Base-by-base conservation (phyloP, 2,113 vertebrate species). In the Notothenia rossii region DNA sequence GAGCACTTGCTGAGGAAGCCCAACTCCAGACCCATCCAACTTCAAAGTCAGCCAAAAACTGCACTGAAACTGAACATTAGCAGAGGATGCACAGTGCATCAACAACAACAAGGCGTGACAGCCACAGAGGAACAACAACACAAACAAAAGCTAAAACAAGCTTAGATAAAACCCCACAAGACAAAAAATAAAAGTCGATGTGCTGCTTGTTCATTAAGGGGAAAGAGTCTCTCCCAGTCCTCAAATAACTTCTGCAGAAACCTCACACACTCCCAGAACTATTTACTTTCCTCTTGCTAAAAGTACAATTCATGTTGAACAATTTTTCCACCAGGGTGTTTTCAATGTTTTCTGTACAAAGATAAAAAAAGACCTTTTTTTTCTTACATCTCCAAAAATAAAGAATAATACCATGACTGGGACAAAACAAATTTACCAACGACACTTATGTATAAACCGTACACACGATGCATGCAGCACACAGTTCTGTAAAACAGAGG, bases 141-240 rank as follows among this genome's bases (percentile, higher is more conserved):
- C 54, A 82, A 85, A 83, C 70, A 87, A 55, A 56, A 72, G 58
- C 70, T 76, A 67, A 75, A 77, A 74, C 62, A 75, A 87, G 61
- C 69, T 18, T 9, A 58, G 73, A 69, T 75, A 14, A 76, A 88
- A 50, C 58, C 58, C 60, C 67, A 83, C 5, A 67, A 77, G 58
- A 84, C 49, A 72, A 60, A 20, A 36, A 61, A 58, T 8, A 77
- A 70, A 70, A 48, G 49, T 69, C 43, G n/a, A 63, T 40, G 45
- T 80, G 56, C 48, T 66, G 66, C 72, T 86, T 66, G 33, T 77
- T 87, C 51, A 73, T 76, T 81, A 75, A 46, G 10, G 22, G n/a
- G 45, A 66, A 51, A 68, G n/a, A 72, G 40, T 46, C 13, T 70
- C 62, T 50, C 15, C 25, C 13, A 43, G 61, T 69, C 53, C 48